phyloP scores from a whole-genome alignment of 2,888 invertebrate genomes.

The Drosophila parthenogenetica region DNA sequence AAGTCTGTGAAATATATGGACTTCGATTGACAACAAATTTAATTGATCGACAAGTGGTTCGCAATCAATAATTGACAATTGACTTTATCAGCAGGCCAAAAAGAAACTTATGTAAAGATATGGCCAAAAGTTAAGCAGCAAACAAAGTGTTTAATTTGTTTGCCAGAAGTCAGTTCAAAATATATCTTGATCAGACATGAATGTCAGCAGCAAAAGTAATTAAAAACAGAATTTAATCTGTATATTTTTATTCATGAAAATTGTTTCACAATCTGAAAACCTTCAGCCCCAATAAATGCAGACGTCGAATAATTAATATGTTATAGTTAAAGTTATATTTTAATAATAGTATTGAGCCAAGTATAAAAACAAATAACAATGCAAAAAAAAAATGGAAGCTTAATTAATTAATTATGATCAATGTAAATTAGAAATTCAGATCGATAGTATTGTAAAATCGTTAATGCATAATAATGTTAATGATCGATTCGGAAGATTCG shows the following conservation, averaged over 20 bases:
- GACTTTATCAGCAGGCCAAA: slow-evolving; percentile 28
- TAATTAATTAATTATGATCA: slow-evolving; percentile 49
- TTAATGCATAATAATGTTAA: slow-evolving; percentile 31
- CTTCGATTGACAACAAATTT: slow-evolving; percentile 22
- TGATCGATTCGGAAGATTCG: slow-evolving; percentile 31
- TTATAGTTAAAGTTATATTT: slow-evolving; percentile 48
- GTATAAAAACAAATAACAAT: slow-evolving; percentile 79
- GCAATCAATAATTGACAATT: slow-evolving; percentile 36
- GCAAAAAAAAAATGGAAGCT: slow-evolving; percentile 60
- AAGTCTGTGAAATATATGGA: slow-evolving; percentile 14
- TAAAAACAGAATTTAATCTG: neutral
- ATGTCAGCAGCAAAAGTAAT: neutral
- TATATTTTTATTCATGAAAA: neutral
- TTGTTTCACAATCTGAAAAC: neutral
- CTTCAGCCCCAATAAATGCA: neutral
- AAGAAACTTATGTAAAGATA: slow-evolving; percentile 9
- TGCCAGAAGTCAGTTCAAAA: neutral
- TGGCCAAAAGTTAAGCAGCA: neutral
- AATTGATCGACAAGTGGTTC: slow-evolving; percentile 13
- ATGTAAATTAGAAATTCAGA: slow-evolving; percentile 28
- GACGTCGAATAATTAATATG: slow-evolving; percentile 13
- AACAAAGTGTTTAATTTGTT: slow-evolving; percentile 6
- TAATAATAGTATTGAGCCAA: slow-evolving; percentile 67
- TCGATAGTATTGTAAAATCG: slow-evolving; percentile 46
- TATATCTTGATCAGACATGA: no score